A percentile compares a stretch with the other conserved stretches of the same genome.
phyloP scores from a whole-genome alignment of 1,140 invertebrate species.

The Drosophila varians region DNA sequence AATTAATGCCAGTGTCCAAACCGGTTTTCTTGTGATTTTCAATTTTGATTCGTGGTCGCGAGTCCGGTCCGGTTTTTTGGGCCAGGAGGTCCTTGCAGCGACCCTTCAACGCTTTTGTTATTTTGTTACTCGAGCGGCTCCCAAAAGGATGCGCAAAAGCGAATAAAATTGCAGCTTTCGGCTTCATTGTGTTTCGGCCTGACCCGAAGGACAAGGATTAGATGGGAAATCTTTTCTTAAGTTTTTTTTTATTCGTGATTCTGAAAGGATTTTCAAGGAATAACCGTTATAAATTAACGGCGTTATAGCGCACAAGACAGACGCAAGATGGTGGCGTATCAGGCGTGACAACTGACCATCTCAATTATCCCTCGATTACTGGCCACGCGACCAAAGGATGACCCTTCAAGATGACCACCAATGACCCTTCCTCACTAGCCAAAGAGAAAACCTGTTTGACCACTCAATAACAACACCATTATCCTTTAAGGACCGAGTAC shows the following conservation, averaged over 20 bases:
- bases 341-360: slow-evolving; percentile 38
- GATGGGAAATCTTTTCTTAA: slow-evolving; percentile 65
- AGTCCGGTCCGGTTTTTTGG: slow-evolving; percentile 73
- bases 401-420: slow-evolving; percentile 38
- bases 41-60: slow-evolving; percentile 66
- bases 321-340: slow-evolving; percentile 5
- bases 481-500: slow-evolving; percentile 21
- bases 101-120: slow-evolving; percentile 76
- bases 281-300: slow-evolving; percentile 66
- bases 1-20: slow-evolving; percentile 78
- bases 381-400: slow-evolving; percentile 52
- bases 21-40: slow-evolving; percentile 72
- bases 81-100: slow-evolving; percentile 38
- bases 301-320: neutral
- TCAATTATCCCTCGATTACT: slow-evolving; percentile 35
- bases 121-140: slow-evolving; percentile 16
- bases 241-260: slow-evolving; percentile 28
- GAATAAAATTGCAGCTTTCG: slow-evolving; percentile 73
- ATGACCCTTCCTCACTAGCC: slow-evolving; percentile 11
- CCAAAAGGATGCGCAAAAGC: slow-evolving; percentile 66
- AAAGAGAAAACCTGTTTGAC: slow-evolving; percentile 61
- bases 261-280: slow-evolving; percentile 27
- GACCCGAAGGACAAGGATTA: slow-evolving; percentile 41
- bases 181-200: slow-evolving; percentile 34
- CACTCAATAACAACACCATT: slow-evolving; percentile 44